phyloP scores from a whole-genome alignment of 2,113 vertebrate species.

The Trinectes maculatus region DNA sequence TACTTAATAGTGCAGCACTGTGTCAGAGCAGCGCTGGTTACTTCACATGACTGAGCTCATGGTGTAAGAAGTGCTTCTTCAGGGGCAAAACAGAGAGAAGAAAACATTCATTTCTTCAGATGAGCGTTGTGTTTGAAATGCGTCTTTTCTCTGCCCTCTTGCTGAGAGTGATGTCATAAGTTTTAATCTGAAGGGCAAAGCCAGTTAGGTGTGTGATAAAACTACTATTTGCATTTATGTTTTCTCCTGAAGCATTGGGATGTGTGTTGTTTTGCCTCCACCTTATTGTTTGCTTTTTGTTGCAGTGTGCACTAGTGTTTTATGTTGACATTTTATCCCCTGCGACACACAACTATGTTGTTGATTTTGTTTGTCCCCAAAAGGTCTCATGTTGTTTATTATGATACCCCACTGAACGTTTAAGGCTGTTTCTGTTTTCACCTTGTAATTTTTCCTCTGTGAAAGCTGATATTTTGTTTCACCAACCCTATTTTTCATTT shows the following conservation, averaged over 20 bases:
- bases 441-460: not conserved
- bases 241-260: conserved; percentile 21
- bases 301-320: conserved; percentile 30
- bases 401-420: not conserved
- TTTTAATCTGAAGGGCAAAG: not conserved
- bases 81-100: conserved; percentile 6
- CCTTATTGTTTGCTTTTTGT: conserved; percentile 68
- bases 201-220: not conserved
- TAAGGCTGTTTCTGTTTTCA: conserved; percentile 8
- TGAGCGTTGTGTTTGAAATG: not conserved
- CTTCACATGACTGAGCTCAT: conserved; percentile 60
- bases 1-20: conserved; percentile 8
- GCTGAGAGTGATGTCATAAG: not conserved
- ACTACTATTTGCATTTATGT: not conserved
- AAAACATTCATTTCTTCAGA: not conserved
- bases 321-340: conserved; percentile 6
- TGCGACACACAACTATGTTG: not conserved
- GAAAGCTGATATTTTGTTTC: conserved; percentile 11
- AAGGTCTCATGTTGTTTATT: not conserved
- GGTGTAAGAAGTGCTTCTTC: conserved; percentile 32
- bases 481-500: conserved; percentile 24
- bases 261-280: conserved; percentile 57
- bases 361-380: not conserved
- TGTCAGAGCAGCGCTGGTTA: conserved; percentile 26
- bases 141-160: not conserved